Evolutionary conservation across 2,797 vertebrate genomes (phyloP).

Genomic region (Aplochiton taeniatus): DNA sequence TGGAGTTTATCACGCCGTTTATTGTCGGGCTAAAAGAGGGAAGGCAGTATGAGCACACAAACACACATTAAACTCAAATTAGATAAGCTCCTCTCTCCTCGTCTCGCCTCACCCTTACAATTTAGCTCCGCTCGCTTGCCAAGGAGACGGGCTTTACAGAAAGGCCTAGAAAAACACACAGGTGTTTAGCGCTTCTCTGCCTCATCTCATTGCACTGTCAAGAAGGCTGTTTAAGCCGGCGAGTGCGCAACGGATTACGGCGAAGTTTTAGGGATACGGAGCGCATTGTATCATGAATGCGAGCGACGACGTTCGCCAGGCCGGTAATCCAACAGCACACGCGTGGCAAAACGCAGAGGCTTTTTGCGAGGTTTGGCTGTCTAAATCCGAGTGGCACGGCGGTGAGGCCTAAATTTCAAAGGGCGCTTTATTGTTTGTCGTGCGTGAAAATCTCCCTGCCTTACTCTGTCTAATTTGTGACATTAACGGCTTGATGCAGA

Average conservation of each 20-base stretch:
- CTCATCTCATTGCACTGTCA: constrained; percentile 31
- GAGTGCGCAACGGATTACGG: constrained; percentile 44
- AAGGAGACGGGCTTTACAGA: constrained; percentile 47
- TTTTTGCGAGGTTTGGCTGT: not conserved
- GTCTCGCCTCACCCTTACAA: constrained; percentile 21
- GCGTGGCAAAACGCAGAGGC: not conserved
- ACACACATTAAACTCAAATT: constrained; percentile 63
- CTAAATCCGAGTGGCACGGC: not conserved
- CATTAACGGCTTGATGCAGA: constrained; percentile 57
- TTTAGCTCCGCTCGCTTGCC: constrained; percentile 37
- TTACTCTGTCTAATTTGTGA: constrained; percentile 65
- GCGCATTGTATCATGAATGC: constrained; percentile 34
- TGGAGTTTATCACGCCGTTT: constrained; percentile 55
- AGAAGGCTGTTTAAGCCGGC: constrained; percentile 49
- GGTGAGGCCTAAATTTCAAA: not conserved
- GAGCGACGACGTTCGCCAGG: constrained; percentile 24
- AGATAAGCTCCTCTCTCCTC: constrained; percentile 50
- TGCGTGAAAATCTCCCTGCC: constrained; percentile 43
- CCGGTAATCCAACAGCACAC: not conserved
- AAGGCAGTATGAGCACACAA: constrained; percentile 40
- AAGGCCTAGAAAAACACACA: constrained; percentile 57
- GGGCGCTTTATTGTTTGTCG: constrained; percentile 11
- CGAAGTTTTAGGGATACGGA: constrained; percentile 29
- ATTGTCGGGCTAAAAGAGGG: constrained; percentile 34
- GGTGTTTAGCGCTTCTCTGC: constrained; percentile 46